phyloP scores from a whole-genome alignment of 2,888 invertebrate genomes.

The Epiblema foenella region DNA sequence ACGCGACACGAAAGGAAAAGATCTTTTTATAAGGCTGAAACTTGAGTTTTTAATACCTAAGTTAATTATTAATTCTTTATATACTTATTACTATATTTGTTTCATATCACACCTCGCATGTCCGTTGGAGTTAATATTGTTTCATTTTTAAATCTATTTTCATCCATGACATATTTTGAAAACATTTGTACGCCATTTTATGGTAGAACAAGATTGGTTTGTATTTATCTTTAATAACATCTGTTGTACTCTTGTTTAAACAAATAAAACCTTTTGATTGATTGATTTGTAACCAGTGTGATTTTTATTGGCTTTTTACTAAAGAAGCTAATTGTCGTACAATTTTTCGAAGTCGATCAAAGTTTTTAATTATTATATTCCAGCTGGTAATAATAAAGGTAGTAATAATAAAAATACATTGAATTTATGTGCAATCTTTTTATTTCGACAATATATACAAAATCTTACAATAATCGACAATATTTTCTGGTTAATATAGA shows the following conservation, averaged over 20 bases:
- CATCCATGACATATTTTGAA: no score
- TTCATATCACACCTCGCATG: no score
- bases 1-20: slow-evolving; percentile 77
- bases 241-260: no score
- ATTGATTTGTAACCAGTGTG: slow-evolving; percentile 77
- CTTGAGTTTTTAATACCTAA: slow-evolving; percentile 78
- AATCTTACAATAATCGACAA: not conserved
- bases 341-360: slow-evolving; percentile 81
- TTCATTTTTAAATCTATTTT: no score
- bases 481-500: not conserved
- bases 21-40: slow-evolving; percentile 85
- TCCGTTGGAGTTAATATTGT: no score
- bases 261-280: no score
- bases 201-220: no score
- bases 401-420: slow-evolving; percentile 78
- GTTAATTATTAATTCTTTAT: slow-evolving; percentile 77
- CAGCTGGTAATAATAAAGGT: no score
- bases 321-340: slow-evolving; percentile 76
- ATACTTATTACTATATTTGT: no score
- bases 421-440: slow-evolving; percentile 68
- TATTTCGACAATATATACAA: slow-evolving; percentile 51
- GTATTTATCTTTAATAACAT: no score
- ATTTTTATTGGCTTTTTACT: slow-evolving; percentile 72
- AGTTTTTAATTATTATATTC: slow-evolving; percentile 79
- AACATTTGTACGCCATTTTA: no score